Conservation (phyloP, 2,113 vertebrate genomes). For the Vulpes ferrilata region DNA sequence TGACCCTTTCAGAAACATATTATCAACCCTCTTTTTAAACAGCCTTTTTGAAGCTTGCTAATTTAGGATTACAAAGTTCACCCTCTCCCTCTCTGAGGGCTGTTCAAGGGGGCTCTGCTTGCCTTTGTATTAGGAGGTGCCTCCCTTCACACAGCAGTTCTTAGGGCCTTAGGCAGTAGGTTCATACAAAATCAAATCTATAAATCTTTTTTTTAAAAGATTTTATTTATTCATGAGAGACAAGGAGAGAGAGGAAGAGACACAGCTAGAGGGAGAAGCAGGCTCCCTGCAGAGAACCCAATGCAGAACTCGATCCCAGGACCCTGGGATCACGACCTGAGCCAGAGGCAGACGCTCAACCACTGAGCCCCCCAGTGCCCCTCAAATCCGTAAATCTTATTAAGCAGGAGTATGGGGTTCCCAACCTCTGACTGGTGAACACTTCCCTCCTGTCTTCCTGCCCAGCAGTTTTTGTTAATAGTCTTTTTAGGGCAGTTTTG, state of each 20-base stretch:
- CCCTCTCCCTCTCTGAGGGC: not conserved
- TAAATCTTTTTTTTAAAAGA: not conserved
- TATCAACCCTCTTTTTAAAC: not conserved
- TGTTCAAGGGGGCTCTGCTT: not conserved
- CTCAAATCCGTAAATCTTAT: not conserved
- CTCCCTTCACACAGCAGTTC: not conserved
- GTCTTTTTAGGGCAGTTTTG: not conserved
- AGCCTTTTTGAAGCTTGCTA: not conserved
- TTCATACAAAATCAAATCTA: not conserved
- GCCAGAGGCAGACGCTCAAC: too few species aligned
- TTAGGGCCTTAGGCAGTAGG: not conserved
- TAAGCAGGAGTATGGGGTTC: not conserved
- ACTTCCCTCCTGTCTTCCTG: not conserved
- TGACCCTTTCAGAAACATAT: not conserved
- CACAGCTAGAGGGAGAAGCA: too few species aligned
- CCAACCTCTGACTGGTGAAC: not conserved
- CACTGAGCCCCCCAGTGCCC: too few species aligned
- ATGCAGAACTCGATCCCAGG: too few species aligned
- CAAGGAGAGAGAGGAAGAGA: too few species aligned
- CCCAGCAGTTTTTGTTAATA: not conserved
- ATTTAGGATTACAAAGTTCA: not conserved
- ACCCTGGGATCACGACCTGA: too few species aligned
- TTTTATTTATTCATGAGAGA: too few species aligned
- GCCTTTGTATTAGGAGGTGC: not conserved
- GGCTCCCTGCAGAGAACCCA: too few species aligned